phyloP scores from a whole-genome alignment of 2,888 invertebrate genomes.

The Polydrusus tereticollis region DNA sequence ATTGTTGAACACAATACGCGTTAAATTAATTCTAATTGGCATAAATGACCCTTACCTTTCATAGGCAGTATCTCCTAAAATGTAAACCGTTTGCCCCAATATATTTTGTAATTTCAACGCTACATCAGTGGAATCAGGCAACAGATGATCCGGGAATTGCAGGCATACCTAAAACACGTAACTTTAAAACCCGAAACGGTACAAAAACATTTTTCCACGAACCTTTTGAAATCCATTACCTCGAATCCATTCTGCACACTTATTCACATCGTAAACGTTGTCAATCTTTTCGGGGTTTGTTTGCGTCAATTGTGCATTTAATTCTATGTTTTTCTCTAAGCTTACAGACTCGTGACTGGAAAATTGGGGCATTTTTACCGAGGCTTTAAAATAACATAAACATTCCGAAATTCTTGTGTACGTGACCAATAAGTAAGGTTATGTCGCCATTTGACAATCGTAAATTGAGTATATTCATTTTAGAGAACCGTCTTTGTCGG shows the following conservation, averaged over 20 bases:
- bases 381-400: conserved; percentile 18
- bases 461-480: neutral
- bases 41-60: conserved; percentile 72
- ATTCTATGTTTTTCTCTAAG: conserved; percentile 69
- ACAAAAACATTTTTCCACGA: conserved; percentile 34
- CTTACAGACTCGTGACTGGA: conserved; percentile 70
- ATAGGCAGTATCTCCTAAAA: conserved; percentile 92
- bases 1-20: too few species aligned
- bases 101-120: conserved; percentile 69
- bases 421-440: conserved; percentile 31
- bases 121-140: conserved; percentile 78
- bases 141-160: conserved; percentile 90
- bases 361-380: conserved; percentile 65
- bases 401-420: neutral
- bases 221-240: conserved; percentile 77
- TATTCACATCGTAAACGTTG: conserved; percentile 72
- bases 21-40: neutral
- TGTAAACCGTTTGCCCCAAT: conserved; percentile 77
- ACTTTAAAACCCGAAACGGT: conserved; percentile 28
- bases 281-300: conserved; percentile 64
- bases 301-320: conserved; percentile 51
- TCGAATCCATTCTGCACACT: conserved; percentile 79
- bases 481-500: neutral
- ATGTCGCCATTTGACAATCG: neutral
- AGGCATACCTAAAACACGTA: conserved; percentile 79